These are phyloP conservation scores for Urophycis tenuis DNA, from an alignment of 2,797 vertebrate genomes.

Conservation along the genomic window DNA sequence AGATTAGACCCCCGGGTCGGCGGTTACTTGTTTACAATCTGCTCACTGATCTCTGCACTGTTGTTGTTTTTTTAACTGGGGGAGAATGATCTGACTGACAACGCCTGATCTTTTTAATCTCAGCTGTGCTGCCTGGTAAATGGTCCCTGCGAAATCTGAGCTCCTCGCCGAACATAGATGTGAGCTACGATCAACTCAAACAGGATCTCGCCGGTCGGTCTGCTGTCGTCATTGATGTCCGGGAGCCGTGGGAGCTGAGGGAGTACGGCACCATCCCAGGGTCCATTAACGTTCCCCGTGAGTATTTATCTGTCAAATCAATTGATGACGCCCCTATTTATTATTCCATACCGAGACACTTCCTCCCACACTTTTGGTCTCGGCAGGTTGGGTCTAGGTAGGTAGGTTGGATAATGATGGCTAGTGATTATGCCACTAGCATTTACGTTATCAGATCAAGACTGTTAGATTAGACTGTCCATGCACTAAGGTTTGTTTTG, in stretches of 20 bases:
- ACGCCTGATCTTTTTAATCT: constrained; percentile 13
- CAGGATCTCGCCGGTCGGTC: constrained; percentile 64
- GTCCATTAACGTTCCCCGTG: constrained; percentile 84
- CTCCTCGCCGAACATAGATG: constrained; percentile 42
- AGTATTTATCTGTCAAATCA: constrained; percentile 37
- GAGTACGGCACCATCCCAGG: constrained; percentile 80
- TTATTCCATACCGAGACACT: neutral
- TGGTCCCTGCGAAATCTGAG: constrained; percentile 48
- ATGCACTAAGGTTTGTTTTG: neutral
- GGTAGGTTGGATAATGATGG: neutral
- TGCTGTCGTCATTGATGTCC: constrained; percentile 80
- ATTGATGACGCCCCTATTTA: neutral
- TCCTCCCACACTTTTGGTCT: neutral
- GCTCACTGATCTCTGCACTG: neutral
- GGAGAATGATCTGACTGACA: neutral
- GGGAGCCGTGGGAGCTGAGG: constrained; percentile 85
- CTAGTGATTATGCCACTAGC: neutral
- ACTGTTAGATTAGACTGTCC: neutral
- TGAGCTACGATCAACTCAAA: constrained; percentile 81
- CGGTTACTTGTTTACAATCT: neutral
- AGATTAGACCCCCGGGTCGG: too few species aligned
- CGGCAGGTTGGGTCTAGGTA: too few species aligned
- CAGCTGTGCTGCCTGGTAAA: constrained; percentile 21
- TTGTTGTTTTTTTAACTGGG: neutral
- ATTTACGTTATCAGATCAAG: neutral